Conservation (phyloP, 2,797 vertebrate genomes). For the Babyrousa celebensis region DNA sequence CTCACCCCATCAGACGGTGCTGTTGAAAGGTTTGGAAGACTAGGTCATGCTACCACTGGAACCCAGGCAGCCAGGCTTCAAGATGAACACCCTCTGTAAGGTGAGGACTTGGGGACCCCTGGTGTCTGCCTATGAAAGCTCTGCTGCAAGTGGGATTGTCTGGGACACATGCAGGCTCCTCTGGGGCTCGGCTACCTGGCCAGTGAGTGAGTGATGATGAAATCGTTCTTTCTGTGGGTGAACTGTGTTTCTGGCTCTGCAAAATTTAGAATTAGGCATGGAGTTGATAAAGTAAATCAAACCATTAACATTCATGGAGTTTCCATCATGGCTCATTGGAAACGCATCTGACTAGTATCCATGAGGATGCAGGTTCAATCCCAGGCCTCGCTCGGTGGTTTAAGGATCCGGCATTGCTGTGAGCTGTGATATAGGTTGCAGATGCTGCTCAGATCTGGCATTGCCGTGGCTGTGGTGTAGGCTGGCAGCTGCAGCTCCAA, state of each 20-base stretch:
- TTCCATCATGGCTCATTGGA: no score
- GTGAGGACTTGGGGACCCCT: background rate
- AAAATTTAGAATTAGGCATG: constrained; percentile 1
- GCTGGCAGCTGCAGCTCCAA: no score
- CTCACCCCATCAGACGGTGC: background rate
- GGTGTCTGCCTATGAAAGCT: background rate
- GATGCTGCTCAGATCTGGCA: no score
- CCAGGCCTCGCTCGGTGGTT: no score
- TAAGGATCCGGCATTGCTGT: no score
- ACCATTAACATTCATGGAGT: background rate
- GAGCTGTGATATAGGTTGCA: no score
- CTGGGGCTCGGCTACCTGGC: background rate
- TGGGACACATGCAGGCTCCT: background rate
- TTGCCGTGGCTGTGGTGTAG: no score
- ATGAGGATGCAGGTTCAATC: no score
- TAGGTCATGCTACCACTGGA: background rate
- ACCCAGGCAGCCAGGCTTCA: background rate
- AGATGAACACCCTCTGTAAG: background rate
- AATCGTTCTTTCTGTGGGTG: background rate
- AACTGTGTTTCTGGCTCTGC: background rate
- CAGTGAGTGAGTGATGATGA: background rate
- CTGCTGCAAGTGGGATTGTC: background rate
- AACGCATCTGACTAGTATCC: no score
- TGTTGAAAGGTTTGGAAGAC: background rate
- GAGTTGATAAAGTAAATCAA: background rate